phyloP scores from a whole-genome alignment of 2,113 vertebrate species.

The Odocoileus hemionus region DNA sequence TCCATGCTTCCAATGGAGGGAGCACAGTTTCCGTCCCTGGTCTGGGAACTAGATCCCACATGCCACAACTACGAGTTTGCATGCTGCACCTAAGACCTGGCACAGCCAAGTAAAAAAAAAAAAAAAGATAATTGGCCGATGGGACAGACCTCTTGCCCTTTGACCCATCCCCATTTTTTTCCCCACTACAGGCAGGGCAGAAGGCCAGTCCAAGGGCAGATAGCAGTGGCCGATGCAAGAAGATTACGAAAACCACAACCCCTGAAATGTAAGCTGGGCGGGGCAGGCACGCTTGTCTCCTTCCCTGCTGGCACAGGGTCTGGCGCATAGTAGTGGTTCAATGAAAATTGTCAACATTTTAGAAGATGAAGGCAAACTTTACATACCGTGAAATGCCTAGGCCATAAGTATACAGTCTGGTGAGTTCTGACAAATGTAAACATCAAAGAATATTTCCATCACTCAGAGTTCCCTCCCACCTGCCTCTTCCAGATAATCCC shows the following conservation, averaged over 20 bases:
- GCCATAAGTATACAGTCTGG: fast-evolving
- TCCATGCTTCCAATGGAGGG: background rate
- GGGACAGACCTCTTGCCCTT: background rate
- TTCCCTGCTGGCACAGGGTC: background rate
- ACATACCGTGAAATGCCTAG: background rate
- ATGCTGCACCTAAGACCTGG: background rate
- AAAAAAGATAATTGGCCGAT: background rate
- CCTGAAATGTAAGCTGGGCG: fast-evolving
- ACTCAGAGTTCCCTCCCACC: background rate
- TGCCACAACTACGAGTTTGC: background rate
- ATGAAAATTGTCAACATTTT: background rate
- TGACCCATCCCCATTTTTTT: too few species aligned
- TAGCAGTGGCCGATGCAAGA: background rate
- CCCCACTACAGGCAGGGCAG: too few species aligned
- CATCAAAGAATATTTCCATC: background rate
- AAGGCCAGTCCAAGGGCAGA: background rate
- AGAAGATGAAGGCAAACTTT: background rate
- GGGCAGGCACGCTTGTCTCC: background rate
- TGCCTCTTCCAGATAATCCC: background rate
- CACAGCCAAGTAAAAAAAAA: background rate
- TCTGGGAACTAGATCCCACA: background rate
- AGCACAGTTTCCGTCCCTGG: background rate
- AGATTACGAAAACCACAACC: background rate
- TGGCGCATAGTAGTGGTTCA: background rate
- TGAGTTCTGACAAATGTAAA: background rate